A percentile compares a stretch with the other conserved stretches of the same genome.
phyloP scores from a whole-genome alignment of 2,888 invertebrate genomes.

The Drosophila histrio region DNA sequence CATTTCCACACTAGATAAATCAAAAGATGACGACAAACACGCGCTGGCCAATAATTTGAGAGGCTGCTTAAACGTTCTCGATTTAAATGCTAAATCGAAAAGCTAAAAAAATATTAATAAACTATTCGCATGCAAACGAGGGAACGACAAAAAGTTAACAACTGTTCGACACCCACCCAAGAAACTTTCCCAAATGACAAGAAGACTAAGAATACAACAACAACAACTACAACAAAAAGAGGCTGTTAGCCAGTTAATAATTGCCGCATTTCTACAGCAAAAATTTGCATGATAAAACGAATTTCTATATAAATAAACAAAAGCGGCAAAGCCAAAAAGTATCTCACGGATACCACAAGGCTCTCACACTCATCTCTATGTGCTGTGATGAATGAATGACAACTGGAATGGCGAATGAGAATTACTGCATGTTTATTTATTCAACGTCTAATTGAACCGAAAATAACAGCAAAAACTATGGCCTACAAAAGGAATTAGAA shows the following conservation, averaged over 20 bases:
- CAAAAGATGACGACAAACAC: constrained; percentile 54
- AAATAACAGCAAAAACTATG: constrained; percentile 17
- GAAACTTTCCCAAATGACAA: constrained; percentile 18
- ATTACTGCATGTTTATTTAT: constrained; percentile 13
- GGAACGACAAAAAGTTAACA: constrained; percentile 17
- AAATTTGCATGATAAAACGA: constrained; percentile 56
- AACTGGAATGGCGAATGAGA: constrained; percentile 60
- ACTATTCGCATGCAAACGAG: constrained; percentile 40
- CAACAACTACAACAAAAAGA: constrained; percentile 1
- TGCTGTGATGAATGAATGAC: constrained; percentile 73
- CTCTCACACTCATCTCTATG: neutral
- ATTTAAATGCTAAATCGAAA: constrained; percentile 43
- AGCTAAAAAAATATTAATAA: constrained; percentile 40
- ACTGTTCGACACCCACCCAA: constrained; percentile 52
- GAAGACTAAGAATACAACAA: neutral
- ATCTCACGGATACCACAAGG: constrained; percentile 59
- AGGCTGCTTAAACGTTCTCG: constrained; percentile 43
- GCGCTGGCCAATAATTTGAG: constrained; percentile 51
- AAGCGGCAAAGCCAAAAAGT: constrained; percentile 32
- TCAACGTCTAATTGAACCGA: constrained; percentile 33
- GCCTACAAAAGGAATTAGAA: neutral
- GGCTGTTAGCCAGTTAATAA: constrained; percentile 39
- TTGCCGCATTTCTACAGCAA: constrained; percentile 19
- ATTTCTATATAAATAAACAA: constrained; percentile 65
- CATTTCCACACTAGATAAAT: constrained; percentile 55